These are phyloP conservation scores for Hemicordylus capensis DNA, from an alignment of 2,113 vertebrate species.

Conservation along the genomic window DNA sequence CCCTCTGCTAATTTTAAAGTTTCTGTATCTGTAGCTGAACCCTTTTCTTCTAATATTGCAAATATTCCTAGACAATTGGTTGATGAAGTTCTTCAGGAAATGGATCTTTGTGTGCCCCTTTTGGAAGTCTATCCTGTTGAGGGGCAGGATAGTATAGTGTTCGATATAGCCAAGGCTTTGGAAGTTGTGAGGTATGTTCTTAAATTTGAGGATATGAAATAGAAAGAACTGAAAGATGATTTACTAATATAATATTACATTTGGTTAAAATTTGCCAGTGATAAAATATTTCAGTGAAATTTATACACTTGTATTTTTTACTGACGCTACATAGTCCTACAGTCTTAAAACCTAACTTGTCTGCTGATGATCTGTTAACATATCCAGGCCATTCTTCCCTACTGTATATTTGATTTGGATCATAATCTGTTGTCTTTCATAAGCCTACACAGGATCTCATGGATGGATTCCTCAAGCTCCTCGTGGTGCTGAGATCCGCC, in stretches of 20 bases:
- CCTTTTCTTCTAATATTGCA: conserved; percentile 70
- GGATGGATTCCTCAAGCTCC: no score
- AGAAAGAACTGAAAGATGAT: not conserved
- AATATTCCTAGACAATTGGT: conserved; percentile 66
- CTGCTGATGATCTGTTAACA: not conserved
- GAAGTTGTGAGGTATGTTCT: conserved; percentile 68
- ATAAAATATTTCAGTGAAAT: not conserved
- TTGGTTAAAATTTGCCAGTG: not conserved
- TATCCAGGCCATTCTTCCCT: not conserved
- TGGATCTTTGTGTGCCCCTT: conserved; percentile 61
- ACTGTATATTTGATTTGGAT: not conserved
- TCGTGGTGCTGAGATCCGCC: no score
- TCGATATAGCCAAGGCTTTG: conserved; percentile 62
- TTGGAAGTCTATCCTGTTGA: conserved; percentile 73
- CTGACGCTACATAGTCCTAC: not conserved
- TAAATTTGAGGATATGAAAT: not conserved
- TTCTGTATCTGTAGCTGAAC: conserved; percentile 63
- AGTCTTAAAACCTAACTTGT: not conserved
- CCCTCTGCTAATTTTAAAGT: conserved; percentile 63
- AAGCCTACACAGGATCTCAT: no score
- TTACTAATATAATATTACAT: not conserved
- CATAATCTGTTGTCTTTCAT: no score
- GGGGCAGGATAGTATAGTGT: conserved; percentile 48
- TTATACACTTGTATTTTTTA: not conserved
- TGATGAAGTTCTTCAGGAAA: conserved; percentile 64